Base-by-base conservation (phyloP, 2,113 vertebrate species). In the Syngnathus typhle region DNA sequence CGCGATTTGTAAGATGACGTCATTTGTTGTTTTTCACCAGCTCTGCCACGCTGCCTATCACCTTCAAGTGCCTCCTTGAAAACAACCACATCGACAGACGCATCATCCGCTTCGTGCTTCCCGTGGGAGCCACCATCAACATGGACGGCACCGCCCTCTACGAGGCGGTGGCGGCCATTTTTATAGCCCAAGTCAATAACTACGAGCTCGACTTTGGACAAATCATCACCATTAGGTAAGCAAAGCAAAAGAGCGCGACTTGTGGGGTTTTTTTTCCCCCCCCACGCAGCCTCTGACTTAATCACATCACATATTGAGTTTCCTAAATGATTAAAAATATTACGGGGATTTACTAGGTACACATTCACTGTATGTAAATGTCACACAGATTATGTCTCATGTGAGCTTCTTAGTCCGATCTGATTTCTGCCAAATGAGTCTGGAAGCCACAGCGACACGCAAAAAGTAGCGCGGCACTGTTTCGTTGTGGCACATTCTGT, bases 51-150 rank as follows among this genome's bases (percentile, higher is more conserved):
- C 82, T 89, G 88, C 88, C 88, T 88, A 89, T 89, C 69, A 89
- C 88, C 84, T 89, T 89, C 41, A 89, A 89, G 88, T 89, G 88
- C 88, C 88, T 89, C 73, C 79, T 89, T 1, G 88, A 89, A 75
- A 89, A 89, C 78, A 89, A 89, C 52, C 88, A 89, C 78, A 89
- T 89, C 4, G 88, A 89, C 83, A 69, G 88, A 65, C 88, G 88
- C 65, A 89, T 89, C 70, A 89, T 89, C 70, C 88, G 88, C 81
- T 89, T 89, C 1, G 88, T 89, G 75, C 81, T 89, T 67, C 88
- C 88, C 0, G 88, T 89, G 27, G 88, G 87, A 0, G 87, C 87
- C 72, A 89, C 87, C 23, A 89, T 89, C 79, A 89, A 89, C 46
- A 89, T 89, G 87, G 87, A 89, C 23, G 87, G 87, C 61, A 89